Base-by-base conservation (phyloP, 1,140 invertebrate genomes). In the Drosophila simulans region DNA sequence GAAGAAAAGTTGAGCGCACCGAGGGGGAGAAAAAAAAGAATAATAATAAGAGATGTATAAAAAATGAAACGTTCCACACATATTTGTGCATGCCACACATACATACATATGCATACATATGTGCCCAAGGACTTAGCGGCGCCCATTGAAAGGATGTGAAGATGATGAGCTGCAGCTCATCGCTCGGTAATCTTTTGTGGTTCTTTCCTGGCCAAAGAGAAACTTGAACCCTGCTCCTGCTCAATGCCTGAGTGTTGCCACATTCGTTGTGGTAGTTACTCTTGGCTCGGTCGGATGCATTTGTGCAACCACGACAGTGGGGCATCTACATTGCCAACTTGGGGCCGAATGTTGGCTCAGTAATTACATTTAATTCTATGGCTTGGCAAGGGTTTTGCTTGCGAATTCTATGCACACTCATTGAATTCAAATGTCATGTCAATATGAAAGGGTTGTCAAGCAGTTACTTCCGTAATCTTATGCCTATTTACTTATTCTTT, bases 121-220 rank as follows among this genome's bases (percentile, higher is more conserved):
- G 27, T 56, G 72, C 60, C 53, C 72, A 75, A 75, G 72, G 71
- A 75, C 71, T 75, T 57, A 56, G 63, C 39, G 25, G 65, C 34
- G 35, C 64, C 59, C 43, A 71, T 74, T 74, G 59, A 74, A 74
- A 74, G 51, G 51, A 42, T 43, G 70, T 68, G 46, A 75, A 52
- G 64, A 64, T 84, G 57, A 77, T 85, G 72, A 84, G 81, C 72
- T 63, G 74, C 73, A 68, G 83, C 83, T 88, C 56, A 78, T 68
- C 83, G 60, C 69, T 63, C 82, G 82, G 80, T 82, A 71, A 66
- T 82, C 79, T 88, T 85, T 78, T 88, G 77, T 82, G 74, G 69
- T 62, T 80, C 66, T 68, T 73, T 65, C 73, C 27, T 70, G 46
- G 52, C 63, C 68, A 74, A 74, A 77, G 64, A 31, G 77, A 77